These are phyloP conservation scores for Leptoteleia sp. DNA, from an alignment of 1,140 invertebrate genomes.

Conservation along the genomic window DNA sequence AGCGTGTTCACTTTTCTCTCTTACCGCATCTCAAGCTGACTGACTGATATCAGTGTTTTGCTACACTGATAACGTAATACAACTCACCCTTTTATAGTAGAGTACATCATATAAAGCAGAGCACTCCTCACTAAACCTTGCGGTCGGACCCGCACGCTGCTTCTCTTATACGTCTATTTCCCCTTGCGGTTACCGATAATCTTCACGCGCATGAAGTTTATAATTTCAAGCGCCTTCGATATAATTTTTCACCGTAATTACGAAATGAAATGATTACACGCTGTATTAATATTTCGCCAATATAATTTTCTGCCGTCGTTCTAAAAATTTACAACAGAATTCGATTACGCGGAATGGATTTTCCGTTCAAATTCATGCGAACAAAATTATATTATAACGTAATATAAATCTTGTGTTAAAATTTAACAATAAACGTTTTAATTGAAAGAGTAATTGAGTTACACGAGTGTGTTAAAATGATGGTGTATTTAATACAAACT, in stretches of 20 bases:
- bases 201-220: conserved; percentile 44
- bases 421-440: conserved; percentile 10
- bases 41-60: conserved; percentile 49
- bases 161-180: conserved; percentile 29
- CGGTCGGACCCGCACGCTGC: conserved; percentile 18
- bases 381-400: conserved; percentile 6
- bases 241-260: conserved; percentile 33
- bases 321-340: conserved; percentile 17
- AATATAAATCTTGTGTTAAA: conserved; percentile 16
- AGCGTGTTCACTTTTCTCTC: conserved; percentile 11
- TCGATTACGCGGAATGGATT: conserved; percentile 19
- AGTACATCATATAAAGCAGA: conserved; percentile 44
- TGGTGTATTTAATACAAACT: neutral
- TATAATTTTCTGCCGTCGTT: conserved; percentile 4
- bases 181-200: conserved; percentile 42
- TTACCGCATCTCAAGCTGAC: conserved; percentile 30
- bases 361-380: conserved; percentile 7
- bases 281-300: conserved; percentile 15
- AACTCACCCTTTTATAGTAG: conserved; percentile 34
- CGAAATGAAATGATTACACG: conserved; percentile 29
- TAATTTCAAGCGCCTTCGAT: conserved; percentile 32
- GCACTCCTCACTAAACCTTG: conserved; percentile 29
- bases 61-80: conserved; percentile 42
- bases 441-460: conserved; percentile 20
- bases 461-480: conserved; percentile 7